Conservation (phyloP, 2,797 vertebrate species). For the Smutsia temminckii region DNA sequence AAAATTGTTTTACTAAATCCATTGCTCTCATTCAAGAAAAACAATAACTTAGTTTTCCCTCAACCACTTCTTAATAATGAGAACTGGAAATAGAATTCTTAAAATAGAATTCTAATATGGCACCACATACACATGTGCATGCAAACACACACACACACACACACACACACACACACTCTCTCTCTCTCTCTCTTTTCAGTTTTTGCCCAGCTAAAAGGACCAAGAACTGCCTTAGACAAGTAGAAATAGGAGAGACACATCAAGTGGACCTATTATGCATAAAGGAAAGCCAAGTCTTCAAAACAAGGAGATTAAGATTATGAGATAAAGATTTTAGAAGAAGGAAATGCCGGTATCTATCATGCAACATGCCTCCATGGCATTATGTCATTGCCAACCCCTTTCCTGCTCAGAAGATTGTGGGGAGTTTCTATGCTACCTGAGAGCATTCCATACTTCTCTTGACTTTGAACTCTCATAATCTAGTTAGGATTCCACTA, state of each 20-base stretch:
- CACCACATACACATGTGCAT: neutral
- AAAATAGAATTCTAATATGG: neutral
- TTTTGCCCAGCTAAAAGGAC: neutral
- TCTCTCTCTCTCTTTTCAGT: neutral
- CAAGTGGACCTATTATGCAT: neutral
- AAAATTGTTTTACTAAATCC: too few relatives aligned
- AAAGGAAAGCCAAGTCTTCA: neutral
- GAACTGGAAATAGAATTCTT: neutral
- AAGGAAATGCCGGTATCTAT: neutral
- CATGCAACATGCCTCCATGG: neutral
- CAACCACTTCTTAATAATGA: neutral
- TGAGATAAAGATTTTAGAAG: neutral
- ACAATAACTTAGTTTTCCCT: neutral
- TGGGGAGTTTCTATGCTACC: neutral
- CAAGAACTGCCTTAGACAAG: neutral
- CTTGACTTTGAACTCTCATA: neutral
- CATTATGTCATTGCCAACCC: neutral
- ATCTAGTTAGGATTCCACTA: neutral
- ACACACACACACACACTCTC: neutral
- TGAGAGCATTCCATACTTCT: neutral
- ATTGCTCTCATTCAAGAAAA: neutral
- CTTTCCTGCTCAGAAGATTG: neutral
- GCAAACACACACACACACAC: too few relatives aligned
- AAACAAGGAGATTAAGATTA: neutral
- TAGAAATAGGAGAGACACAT: neutral